A percentile compares a stretch with the other conserved stretches of the same genome.
Evolutionary conservation across 2,888 invertebrate genomes (phyloP).

Genomic region (Platycnemis pennipes): DNA sequence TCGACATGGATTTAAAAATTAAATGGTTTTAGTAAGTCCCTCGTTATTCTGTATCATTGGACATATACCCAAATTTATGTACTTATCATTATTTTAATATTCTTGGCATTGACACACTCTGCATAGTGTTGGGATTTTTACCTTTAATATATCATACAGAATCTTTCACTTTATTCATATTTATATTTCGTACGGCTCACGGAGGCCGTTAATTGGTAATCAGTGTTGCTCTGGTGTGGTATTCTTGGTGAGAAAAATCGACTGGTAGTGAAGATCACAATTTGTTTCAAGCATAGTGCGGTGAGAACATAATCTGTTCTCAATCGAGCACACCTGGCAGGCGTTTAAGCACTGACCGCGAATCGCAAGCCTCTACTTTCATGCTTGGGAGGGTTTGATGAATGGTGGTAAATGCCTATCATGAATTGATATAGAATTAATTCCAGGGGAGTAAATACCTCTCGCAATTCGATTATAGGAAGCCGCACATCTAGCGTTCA

Average conservation of each 20-base stretch:
- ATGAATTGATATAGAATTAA: not conserved
- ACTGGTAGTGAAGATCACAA: not conserved
- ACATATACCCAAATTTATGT: too few species aligned
- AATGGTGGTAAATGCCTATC: not conserved
- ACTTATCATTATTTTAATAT: too few species aligned
- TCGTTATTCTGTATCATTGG: too few species aligned
- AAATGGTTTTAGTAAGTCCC: too few species aligned
- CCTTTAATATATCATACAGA: too few species aligned
- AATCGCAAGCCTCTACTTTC: not conserved
- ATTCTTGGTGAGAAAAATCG: not conserved
- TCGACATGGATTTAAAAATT: too few species aligned
- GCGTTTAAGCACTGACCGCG: not conserved
- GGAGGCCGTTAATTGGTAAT: too few species aligned
- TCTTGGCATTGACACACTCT: too few species aligned
- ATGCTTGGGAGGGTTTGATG: not conserved
- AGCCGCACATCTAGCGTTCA: not conserved
- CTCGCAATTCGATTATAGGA: not conserved
- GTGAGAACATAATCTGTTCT: not conserved
- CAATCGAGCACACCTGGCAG: not conserved
- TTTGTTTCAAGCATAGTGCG: not conserved
- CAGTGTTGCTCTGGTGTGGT: too few species aligned
- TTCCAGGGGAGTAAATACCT: not conserved
- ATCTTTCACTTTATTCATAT: too few species aligned
- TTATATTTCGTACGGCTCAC: too few species aligned
- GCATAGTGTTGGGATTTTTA: too few species aligned